Conservation (phyloP, 2,888 invertebrate species). For the Drosophila pseudotakahashii region DNA sequence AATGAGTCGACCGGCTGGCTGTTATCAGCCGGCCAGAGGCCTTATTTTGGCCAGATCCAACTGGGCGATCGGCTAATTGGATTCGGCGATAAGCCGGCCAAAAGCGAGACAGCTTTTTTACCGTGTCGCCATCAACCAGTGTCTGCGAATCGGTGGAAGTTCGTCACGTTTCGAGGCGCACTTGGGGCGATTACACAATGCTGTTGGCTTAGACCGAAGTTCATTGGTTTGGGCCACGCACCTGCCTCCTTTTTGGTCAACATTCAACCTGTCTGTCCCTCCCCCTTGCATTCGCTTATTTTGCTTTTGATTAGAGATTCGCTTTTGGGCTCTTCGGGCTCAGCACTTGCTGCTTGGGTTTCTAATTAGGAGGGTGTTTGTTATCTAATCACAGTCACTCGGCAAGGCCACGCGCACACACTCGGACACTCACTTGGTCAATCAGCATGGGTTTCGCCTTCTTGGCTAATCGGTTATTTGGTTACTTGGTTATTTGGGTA, state of each 20-base stretch:
- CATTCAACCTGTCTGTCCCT: neutral
- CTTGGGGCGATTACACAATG: constrained; percentile 69
- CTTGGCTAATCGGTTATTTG: constrained; percentile 15
- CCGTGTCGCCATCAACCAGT: neutral
- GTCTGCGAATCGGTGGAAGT: constrained; percentile 2
- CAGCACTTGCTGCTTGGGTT: constrained; percentile 45
- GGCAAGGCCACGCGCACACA: constrained; percentile 28
- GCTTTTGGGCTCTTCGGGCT: constrained; percentile 38
- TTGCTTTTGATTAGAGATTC: constrained; percentile 19
- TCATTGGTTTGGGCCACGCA: constrained; percentile 64
- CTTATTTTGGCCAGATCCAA: constrained; percentile 12
- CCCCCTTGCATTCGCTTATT: constrained; percentile 36
- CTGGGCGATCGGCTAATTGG: constrained; percentile 33
- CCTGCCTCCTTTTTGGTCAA: constrained; percentile 36
- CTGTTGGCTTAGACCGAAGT: constrained; percentile 46
- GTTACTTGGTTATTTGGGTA: constrained; percentile 9
- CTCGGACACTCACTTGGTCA: constrained; percentile 32
- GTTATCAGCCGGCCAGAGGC: constrained; percentile 20
- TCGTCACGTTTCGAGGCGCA: constrained; percentile 53
- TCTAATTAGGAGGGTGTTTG: constrained; percentile 31
- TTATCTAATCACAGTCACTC: constrained; percentile 68
- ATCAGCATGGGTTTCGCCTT: constrained; percentile 21
- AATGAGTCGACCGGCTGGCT: neutral
- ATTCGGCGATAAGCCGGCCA: constrained; percentile 39
- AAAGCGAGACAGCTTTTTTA: neutral